These are phyloP conservation scores for Otocyon megalotis DNA, from an alignment of 2,113 vertebrate species.

Conservation along the genomic window DNA sequence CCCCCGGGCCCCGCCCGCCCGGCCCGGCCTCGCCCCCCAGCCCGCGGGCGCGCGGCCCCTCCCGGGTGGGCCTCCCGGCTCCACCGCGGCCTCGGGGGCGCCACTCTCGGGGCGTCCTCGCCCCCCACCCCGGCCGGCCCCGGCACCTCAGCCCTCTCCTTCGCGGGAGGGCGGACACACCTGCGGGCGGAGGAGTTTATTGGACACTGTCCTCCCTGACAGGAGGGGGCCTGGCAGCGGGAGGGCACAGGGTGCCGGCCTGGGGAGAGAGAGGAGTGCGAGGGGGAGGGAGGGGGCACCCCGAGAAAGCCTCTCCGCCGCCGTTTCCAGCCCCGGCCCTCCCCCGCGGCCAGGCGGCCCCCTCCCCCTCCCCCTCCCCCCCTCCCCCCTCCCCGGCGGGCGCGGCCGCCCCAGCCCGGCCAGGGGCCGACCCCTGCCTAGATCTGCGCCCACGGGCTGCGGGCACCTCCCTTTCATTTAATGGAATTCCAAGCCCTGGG, in stretches of 20 bases:
- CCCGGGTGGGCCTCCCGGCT: conserved; percentile 40
- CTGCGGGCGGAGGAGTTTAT: conserved; percentile 83
- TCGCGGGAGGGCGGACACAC: conserved; percentile 80
- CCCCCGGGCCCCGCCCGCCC: conserved; percentile 51
- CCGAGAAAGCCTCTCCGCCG: conserved; percentile 58
- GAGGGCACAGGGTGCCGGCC: conserved; percentile 83
- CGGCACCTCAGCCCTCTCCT: conserved; percentile 77
- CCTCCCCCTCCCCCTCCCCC: no score
- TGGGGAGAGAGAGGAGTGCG: conserved; percentile 82
- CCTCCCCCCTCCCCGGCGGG: conserved; percentile 6
- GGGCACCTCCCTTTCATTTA: neutral
- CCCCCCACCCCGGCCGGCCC: conserved; percentile 81
- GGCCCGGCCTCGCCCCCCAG: neutral
- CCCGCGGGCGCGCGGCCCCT: conserved; percentile 14
- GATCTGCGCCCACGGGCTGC: neutral
- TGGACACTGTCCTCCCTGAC: conserved; percentile 85
- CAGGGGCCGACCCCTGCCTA: neutral
- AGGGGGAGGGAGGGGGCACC: conserved; percentile 78
- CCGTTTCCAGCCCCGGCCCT: conserved; percentile 23
- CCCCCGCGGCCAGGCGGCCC: no score
- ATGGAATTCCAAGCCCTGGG: neutral
- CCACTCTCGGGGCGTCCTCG: conserved; percentile 20
- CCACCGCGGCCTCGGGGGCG: conserved; percentile 27
- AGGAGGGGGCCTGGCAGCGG: conserved; percentile 84
- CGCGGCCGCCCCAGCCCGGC: neutral